Percentiles rank a stretch among this genome's conserved stretches.
These are phyloP conservation scores for Urocolius indicus DNA, from an alignment of 2,113 vertebrate species.

Conservation along the genomic window DNA sequence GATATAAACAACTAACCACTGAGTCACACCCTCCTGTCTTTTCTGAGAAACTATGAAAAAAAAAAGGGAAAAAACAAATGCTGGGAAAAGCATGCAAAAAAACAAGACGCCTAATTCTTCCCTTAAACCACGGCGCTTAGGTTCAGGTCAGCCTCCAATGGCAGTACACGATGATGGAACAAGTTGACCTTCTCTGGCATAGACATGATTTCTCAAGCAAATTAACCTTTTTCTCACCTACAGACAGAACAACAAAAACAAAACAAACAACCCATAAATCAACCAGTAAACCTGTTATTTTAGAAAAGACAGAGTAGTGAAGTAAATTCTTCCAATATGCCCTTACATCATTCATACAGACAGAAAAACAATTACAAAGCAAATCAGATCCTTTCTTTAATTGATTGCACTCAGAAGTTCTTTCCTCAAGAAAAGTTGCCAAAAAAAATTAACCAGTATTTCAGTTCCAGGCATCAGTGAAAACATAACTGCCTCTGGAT, in stretches of 20 bases:
- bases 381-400: conserved; percentile 72
- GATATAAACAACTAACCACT: neutral
- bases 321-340: conserved; percentile 66
- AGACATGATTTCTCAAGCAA: conserved; percentile 73
- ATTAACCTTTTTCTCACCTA: conserved; percentile 72
- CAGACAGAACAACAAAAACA: conserved; percentile 67
- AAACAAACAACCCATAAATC: conserved; percentile 73
- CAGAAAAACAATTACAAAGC: conserved; percentile 74
- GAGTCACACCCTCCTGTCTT: neutral
- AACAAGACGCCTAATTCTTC: conserved; percentile 42
- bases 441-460: neutral
- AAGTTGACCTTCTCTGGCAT: conserved; percentile 70
- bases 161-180: conserved; percentile 64
- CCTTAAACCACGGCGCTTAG: neutral
- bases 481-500: neutral
- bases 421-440: conserved; percentile 35
- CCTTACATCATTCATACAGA: conserved; percentile 70
- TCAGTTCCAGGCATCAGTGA: neutral
- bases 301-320: conserved; percentile 55
- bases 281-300: conserved; percentile 66
- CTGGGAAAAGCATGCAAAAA: conserved; percentile 5
- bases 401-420: conserved; percentile 67
- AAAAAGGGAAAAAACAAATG: neutral
- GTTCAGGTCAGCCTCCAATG: conserved; percentile 50
- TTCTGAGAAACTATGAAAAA: neutral